A percentile compares a stretch with the other conserved stretches of the same genome.
These are phyloP conservation scores for Drosophila paulistorum DNA, from an alignment of 1,140 invertebrate genomes.

Conservation along the genomic window DNA sequence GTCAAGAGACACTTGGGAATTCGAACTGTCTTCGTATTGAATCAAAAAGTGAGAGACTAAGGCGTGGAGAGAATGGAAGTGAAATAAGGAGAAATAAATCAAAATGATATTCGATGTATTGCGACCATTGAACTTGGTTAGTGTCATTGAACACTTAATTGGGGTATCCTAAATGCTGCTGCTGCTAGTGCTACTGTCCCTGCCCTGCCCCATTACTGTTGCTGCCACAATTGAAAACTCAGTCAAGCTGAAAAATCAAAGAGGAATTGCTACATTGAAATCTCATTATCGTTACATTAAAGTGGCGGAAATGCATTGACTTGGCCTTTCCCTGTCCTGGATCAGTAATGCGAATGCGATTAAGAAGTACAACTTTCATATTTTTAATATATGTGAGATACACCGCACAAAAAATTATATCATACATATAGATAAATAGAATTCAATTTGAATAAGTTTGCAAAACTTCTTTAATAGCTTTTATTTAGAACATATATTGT, in stretches of 20 bases:
- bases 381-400: slow-evolving; percentile 24
- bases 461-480: neutral
- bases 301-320: slow-evolving; percentile 69
- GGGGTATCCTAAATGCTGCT: slow-evolving; percentile 1
- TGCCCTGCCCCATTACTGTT: neutral
- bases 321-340: slow-evolving; percentile 17
- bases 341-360: slow-evolving; percentile 18
- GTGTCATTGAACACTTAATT: slow-evolving; percentile 44
- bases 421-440: too few relatives aligned
- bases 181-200: neutral
- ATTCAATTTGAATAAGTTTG: neutral
- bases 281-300: slow-evolving; percentile 42
- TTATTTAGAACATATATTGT: too few relatives aligned
- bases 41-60: neutral
- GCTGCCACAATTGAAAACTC: slow-evolving; percentile 23
- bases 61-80: neutral
- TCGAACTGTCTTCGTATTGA: slow-evolving; percentile 27
- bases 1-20: slow-evolving; percentile 68
- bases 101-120: slow-evolving; percentile 40
- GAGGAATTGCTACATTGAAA: slow-evolving; percentile 33
- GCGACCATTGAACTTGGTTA: slow-evolving; percentile 19
- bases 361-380: slow-evolving; percentile 46
- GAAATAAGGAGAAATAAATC: neutral
- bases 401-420: slow-evolving; percentile 35
- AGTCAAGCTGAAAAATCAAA: slow-evolving; percentile 59